Evolutionary conservation across 2,888 invertebrate genomes (phyloP), one percentile per base, ranked within the genome.

Genomic region (Oscheius sp.): DNA sequence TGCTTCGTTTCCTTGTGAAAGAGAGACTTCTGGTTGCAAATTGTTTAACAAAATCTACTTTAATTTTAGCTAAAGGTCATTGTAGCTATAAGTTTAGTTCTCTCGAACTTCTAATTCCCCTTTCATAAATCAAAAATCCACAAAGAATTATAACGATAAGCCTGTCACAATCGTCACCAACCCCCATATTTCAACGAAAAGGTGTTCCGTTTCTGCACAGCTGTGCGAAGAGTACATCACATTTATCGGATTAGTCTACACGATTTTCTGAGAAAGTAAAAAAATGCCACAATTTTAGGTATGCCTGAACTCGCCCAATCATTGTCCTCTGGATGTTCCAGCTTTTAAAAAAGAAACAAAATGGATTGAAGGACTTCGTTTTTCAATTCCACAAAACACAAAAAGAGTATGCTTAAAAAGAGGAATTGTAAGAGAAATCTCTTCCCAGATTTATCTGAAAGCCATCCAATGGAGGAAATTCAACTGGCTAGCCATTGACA

Each of bases 401-500:
- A 68, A 48, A 31, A 77, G 72, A 72, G 73, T 73, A 4, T 27
- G 25, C n/a, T n/a, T n/a, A n/a, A n/a, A n/a, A n/a, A n/a, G n/a
- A n/a, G n/a, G n/a, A n/a, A n/a, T n/a, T n/a, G n/a, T n/a, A n/a
- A n/a, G n/a, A n/a, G n/a, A n/a, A n/a, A n/a, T n/a, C n/a, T n/a
- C 39, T 37, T 63, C 75, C 23, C 67, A 82, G 75, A 64, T 83
- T 8, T 81, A 71, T 69, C 78, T 83, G 34, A 72, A 78, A 52
- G 83, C 83, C 1, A 82, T 80, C 29, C 83, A 83, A 68, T 81
- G 80, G 82, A 79, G 80, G 61, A 69, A 74, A 50, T 82, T 82
- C 77, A 83, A 83, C 53, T 82, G 83, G 83, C 65, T 83, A 20
- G 83, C 82, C 3, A 79, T 83, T 39, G 81, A 81, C 66, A 82